A percentile compares a stretch with the other conserved stretches of the same genome.
These are phyloP conservation scores for Steromphala cineraria DNA, from an alignment of 2,888 invertebrate genomes.

Conservation along the genomic window DNA sequence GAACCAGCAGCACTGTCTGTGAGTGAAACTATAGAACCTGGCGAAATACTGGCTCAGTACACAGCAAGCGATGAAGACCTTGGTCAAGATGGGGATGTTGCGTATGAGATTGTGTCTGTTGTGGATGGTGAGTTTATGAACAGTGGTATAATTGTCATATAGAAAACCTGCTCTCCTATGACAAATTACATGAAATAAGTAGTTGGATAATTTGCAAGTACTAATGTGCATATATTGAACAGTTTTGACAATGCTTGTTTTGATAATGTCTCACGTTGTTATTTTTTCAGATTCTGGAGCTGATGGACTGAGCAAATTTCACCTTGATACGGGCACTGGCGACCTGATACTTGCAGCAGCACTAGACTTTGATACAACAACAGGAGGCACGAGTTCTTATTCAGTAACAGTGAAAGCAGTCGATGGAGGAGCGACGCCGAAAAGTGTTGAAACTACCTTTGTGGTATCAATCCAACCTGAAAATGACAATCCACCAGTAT, in stretches of 20 bases:
- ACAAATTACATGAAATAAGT: too few relatives aligned
- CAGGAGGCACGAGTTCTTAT: neutral
- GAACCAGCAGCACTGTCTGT: neutral
- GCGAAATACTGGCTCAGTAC: neutral
- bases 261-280: too few relatives aligned
- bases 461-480: neutral
- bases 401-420: neutral
- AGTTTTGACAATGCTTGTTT: too few relatives aligned
- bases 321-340: neutral
- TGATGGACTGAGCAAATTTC: neutral
- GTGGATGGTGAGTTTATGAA: neutral
- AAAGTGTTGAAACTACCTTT: neutral
- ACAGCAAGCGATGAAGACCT: conserved; percentile 2
- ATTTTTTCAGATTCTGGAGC: too few relatives aligned
- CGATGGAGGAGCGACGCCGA: neutral
- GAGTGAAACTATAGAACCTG: neutral
- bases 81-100: neutral
- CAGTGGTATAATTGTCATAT: too few relatives aligned
- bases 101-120: neutral
- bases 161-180: too few relatives aligned
- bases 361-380: neutral
- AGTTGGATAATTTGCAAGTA: too few relatives aligned
- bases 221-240: too few relatives aligned
- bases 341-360: neutral
- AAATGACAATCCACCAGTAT: conserved; percentile 8